phyloP scores from a whole-genome alignment of 2,888 invertebrate genomes.

The Poecilobothrus nobilitatus region DNA sequence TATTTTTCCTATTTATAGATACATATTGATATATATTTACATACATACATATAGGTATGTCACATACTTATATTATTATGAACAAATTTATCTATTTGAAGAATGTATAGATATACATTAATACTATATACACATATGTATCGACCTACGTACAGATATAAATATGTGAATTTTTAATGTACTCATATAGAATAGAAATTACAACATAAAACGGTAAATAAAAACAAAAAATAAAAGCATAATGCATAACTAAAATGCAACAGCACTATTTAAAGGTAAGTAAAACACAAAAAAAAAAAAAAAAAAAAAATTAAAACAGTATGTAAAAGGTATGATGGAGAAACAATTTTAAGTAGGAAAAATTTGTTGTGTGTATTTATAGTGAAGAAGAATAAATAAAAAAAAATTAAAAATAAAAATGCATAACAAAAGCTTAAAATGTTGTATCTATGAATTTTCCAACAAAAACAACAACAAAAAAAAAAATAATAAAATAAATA shows the following conservation, averaged over 20 bases:
- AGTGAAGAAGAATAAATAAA: background rate
- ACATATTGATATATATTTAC: no score
- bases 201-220: conserved; percentile 4
- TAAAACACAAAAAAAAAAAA: background rate
- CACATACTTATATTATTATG: no score
- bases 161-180: no score
- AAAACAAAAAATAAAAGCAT: background rate
- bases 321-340: background rate
- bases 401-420: background rate
- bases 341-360: background rate
- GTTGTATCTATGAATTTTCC: conserved; percentile 4
- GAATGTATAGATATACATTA: no score
- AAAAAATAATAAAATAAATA: background rate
- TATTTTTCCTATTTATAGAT: no score
- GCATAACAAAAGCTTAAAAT: no score
- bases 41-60: no score
- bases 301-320: no score
- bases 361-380: background rate
- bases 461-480: background rate
- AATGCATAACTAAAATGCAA: background rate
- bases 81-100: no score
- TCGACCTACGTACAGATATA: no score
- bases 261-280: background rate
- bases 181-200: background rate
- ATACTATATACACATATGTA: no score